Conservation (phyloP, 1,140 invertebrate species). For the Listronotus oregonensis region DNA sequence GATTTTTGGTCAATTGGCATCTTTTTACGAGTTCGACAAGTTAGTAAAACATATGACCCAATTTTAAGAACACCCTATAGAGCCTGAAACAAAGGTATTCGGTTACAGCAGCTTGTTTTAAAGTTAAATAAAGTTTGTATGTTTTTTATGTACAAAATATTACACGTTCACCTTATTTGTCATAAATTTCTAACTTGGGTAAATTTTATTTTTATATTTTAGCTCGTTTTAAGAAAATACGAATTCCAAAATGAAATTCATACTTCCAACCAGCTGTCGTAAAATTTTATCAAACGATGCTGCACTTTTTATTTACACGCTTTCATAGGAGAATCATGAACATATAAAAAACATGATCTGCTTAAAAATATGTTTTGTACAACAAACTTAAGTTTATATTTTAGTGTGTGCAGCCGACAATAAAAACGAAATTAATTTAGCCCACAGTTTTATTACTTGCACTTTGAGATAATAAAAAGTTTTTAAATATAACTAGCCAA, state of each 20-base stretch:
- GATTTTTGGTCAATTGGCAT: no score
- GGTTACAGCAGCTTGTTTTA: no score
- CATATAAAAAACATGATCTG: conserved; percentile 45
- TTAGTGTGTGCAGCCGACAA: conserved; percentile 13
- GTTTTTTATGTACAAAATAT: no score
- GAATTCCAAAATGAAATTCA: conserved; percentile 10
- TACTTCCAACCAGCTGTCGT: conserved; percentile 9
- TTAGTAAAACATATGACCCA: no score
- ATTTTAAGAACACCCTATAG: no score
- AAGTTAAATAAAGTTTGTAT: no score
- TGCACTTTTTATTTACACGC: conserved; percentile 7
- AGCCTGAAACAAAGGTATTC: no score
- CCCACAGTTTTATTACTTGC: conserved; percentile 24
- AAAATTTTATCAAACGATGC: conserved; percentile 11
- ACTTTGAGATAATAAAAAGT: conserved; percentile 29
- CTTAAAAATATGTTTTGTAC: conserved; percentile 49
- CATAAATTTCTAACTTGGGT: conserved; percentile 9
- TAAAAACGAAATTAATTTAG: conserved; percentile 33
- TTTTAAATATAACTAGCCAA: conserved; percentile 17
- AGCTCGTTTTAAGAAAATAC: conserved; percentile 13
- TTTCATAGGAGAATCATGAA: conserved; percentile 26
- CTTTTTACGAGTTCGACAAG: no score
- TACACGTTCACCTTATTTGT: background rate
- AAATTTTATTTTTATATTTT: conserved; percentile 12
- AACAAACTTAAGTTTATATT: conserved; percentile 40